Evolutionary conservation across 2,888 invertebrate genomes (phyloP).

Genomic region (Laspeyria flexula): DNA sequence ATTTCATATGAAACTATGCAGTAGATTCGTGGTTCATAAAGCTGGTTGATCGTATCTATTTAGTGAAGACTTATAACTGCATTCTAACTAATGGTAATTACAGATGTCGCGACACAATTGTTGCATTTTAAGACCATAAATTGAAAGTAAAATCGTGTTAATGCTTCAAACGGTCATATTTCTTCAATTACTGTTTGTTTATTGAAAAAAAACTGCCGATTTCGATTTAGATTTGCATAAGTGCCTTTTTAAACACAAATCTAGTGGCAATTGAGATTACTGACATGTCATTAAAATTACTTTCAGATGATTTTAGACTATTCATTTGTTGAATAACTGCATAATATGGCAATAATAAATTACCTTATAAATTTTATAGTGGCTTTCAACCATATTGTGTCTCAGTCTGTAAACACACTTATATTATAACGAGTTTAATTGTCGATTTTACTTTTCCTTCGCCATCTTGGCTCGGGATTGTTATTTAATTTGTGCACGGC

Average conservation of each 20-base stretch:
- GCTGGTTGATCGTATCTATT: slow-evolving; percentile 52
- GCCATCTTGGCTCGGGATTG: slow-evolving; percentile 52
- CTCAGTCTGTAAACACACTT: slow-evolving; percentile 30
- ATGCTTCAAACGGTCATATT: not conserved
- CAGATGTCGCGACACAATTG: slow-evolving; percentile 22
- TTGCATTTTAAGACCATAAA: slow-evolving; percentile 2
- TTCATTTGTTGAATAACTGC: not conserved
- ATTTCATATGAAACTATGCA: slow-evolving; percentile 45
- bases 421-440: slow-evolving; percentile 62
- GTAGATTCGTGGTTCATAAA: slow-evolving; percentile 58
- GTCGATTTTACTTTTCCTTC: slow-evolving; percentile 56
- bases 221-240: slow-evolving; percentile 10
- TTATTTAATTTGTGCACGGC: slow-evolving; percentile 74
- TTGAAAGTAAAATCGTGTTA: slow-evolving; percentile 18
- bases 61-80: slow-evolving; percentile 24
- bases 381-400: slow-evolving; percentile 11
- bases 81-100: slow-evolving; percentile 28
- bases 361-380: too few relatives aligned
- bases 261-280: not conserved
- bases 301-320: not conserved
- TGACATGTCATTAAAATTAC: not conserved
- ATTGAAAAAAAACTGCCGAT: slow-evolving; percentile 10
- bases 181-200: slow-evolving; percentile 1
- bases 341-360: too few relatives aligned
- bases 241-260: not conserved